These are phyloP conservation scores for Teleogryllus occipitalis DNA, from an alignment of 1,140 invertebrate genomes.

Conservation along the genomic window DNA sequence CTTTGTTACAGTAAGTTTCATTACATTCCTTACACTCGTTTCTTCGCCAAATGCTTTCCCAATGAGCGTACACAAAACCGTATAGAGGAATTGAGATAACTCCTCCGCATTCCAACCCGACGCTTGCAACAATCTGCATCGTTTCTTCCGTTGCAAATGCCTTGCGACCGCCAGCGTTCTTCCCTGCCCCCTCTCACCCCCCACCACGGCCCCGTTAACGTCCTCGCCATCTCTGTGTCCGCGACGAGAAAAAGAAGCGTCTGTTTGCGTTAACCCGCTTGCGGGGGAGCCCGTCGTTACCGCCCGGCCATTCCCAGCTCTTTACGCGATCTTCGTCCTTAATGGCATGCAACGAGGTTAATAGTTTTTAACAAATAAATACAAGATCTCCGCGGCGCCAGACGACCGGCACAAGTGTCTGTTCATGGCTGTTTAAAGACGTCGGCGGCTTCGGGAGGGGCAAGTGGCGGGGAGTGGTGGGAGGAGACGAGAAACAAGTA, in stretches of 20 bases:
- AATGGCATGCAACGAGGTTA: not conserved
- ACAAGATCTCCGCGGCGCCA: not conserved
- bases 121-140: too few relatives aligned
- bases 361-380: not conserved
- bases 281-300: not conserved
- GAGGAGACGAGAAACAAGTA: too few relatives aligned
- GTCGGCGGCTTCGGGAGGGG: not conserved
- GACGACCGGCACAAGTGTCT: not conserved
- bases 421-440: not conserved
- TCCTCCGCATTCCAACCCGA: too few relatives aligned
- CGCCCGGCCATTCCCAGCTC: not conserved
- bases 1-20: too few relatives aligned
- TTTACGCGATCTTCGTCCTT: not conserved
- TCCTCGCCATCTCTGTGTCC: not conserved
- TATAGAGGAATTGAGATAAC: too few relatives aligned
- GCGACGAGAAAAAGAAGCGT: not conserved
- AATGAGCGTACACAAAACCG: too few relatives aligned
- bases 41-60: too few relatives aligned
- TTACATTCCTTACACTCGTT: too few relatives aligned
- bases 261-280: not conserved
- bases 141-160: too few relatives aligned
- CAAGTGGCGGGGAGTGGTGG: not conserved
- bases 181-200: not conserved
- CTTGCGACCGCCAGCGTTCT: too few relatives aligned
- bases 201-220: not conserved